Evolutionary conservation across 2,797 vertebrate species (phyloP), one percentile per base, ranked within the genome.

Genomic region (Fundulus diaphanus): DNA sequence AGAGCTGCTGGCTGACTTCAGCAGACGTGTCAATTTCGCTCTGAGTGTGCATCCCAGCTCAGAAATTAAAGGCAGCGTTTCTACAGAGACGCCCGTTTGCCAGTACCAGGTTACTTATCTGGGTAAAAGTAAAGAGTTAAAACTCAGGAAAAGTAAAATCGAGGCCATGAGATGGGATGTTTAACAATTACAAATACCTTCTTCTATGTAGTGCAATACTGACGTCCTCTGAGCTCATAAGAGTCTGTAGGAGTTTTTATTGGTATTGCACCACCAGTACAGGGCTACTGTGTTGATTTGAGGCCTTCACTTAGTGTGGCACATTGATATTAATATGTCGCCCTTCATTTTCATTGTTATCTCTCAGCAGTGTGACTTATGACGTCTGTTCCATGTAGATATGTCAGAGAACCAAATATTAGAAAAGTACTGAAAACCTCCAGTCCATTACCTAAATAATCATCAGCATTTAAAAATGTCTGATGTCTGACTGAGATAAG

Each of bases 1-100:
- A 40, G 73, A 68, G 54, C 76, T 81, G 74, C 83, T 70, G 56
- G 27, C 77, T 8, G 56, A 49, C 51, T n/a, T 8, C 73, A 44
- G 49, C 63, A 72, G 18, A 48, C 27, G 33, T 70, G 42, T 65
- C 48, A 54, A 16, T 63, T 81, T 48, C 51, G 29, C 69, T 57
- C 52, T 65, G 48, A 78, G 22, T 24, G 66, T 49, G 31, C 54
- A 42, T 0, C 1, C n/a, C 31, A 31, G 63, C 70, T 49, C 68
- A 27, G 52, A 20, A 2, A 74, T 48, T 52, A 59, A 56, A 75
- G 48, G 48, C 44, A 35, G 52, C 66, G 31, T 70, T 59, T 61
- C 29, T 8, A 33, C 29, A 51, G 29, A 35, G 15, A 29, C 29
- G 22, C 5, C 2, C 61, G 57, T 73, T 59, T 51, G 63, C 59